phyloP scores from a whole-genome alignment of 1,140 invertebrate genomes.

The Pseudomyrmex sp. region DNA sequence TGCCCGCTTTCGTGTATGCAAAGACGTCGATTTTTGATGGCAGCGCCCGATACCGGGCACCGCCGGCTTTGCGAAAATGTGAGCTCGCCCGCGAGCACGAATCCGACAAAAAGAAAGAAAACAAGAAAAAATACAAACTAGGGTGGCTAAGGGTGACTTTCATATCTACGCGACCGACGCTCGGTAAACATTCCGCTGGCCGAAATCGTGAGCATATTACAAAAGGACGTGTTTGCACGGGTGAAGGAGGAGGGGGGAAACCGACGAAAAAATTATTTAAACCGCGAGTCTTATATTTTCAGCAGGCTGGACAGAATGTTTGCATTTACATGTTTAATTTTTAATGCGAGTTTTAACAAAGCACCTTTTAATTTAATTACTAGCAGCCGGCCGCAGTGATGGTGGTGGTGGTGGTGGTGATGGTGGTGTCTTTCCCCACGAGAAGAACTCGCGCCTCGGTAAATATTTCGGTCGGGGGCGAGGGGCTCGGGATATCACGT shows the following conservation, averaged over 20 bases:
- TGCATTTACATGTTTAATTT: not conserved
- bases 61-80: slow-evolving; percentile 45
- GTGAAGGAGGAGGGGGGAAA: not conserved
- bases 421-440: no score
- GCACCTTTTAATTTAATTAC: no score
- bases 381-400: no score
- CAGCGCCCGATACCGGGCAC: slow-evolving; percentile 31
- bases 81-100: slow-evolving; percentile 46
- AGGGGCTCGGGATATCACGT: no score
- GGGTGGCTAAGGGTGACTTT: slow-evolving; percentile 36
- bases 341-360: not conserved
- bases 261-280: slow-evolving; percentile 20
- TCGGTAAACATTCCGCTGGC: slow-evolving; percentile 19
- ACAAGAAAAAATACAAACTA: slow-evolving; percentile 31
- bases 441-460: no score
- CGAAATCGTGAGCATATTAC: slow-evolving; percentile 1
- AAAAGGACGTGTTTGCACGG: not conserved
- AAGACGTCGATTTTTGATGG: slow-evolving; percentile 50
- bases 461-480: no score
- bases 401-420: no score
- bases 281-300: not conserved
- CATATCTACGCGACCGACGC: slow-evolving; percentile 34
- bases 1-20: slow-evolving; percentile 38
- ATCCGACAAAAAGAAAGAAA: slow-evolving; percentile 9
- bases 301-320: not conserved